phyloP scores from a whole-genome alignment of 1,140 invertebrate species.

The Rhyacophila brunnea region DNA sequence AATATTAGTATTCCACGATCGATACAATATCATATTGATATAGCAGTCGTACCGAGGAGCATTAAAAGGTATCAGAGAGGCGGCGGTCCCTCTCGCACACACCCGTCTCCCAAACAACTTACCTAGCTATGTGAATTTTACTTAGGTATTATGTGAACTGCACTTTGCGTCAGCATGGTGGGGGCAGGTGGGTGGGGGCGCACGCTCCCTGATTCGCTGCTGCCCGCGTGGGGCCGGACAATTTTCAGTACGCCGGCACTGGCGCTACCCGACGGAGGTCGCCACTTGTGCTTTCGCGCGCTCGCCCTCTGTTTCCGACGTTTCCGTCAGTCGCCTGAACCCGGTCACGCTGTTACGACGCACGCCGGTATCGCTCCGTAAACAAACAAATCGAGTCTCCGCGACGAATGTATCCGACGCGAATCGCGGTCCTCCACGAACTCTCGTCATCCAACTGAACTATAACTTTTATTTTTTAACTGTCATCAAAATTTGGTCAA shows the following conservation, averaged over 20 bases:
- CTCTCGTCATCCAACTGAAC: background rate
- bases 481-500: slow-evolving; percentile 4
- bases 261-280: no score
- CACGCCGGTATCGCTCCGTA: slow-evolving; percentile 9
- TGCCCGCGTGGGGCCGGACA: slow-evolving; percentile 12
- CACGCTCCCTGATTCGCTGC: slow-evolving; percentile 15
- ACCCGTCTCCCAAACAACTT: no score
- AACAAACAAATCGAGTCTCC: slow-evolving; percentile 5
- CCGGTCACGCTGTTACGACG: slow-evolving; percentile 3
- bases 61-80: background rate
- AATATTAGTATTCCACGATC: slow-evolving; percentile 11
- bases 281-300: background rate
- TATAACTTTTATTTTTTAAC: background rate
- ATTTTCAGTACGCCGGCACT: background rate
- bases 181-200: slow-evolving; percentile 6
- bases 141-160: background rate
- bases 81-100: no score
- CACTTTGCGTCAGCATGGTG: background rate
- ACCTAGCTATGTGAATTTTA: no score
- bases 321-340: slow-evolving; percentile 15
- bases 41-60: slow-evolving; percentile 4
- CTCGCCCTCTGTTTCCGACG: background rate
- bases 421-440: no score
- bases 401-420: slow-evolving; percentile 5
- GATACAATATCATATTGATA: slow-evolving; percentile 21